These are phyloP conservation scores for Penelope pileata DNA, from an alignment of 2,113 vertebrate genomes.

Conservation along the genomic window DNA sequence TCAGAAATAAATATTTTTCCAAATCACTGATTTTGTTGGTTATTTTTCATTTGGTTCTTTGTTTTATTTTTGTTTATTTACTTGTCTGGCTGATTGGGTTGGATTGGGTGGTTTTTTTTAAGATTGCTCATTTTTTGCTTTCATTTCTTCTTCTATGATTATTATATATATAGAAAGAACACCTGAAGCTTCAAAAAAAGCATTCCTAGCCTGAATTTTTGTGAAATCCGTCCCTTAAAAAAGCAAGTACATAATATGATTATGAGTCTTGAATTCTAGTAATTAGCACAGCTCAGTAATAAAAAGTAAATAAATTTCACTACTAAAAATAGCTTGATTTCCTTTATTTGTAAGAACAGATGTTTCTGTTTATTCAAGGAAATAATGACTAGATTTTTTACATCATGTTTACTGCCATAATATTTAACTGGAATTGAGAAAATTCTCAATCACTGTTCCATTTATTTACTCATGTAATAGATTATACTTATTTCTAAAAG, in stretches of 20 bases:
- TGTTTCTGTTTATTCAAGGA: constrained; percentile 21
- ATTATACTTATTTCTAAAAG: background rate
- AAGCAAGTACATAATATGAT: background rate
- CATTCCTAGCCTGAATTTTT: background rate
- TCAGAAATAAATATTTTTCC: background rate
- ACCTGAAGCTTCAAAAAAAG: background rate
- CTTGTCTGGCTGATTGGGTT: background rate
- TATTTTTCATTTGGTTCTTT: background rate
- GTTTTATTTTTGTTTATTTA: background rate
- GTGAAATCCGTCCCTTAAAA: background rate
- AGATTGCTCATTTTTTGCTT: background rate
- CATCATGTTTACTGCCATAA: background rate
- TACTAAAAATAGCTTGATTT: constrained; percentile 19
- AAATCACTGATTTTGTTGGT: background rate
- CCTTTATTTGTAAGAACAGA: background rate
- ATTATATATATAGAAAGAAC: background rate
- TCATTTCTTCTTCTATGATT: background rate
- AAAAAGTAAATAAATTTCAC: background rate
- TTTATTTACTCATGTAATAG: background rate
- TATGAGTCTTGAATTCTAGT: background rate
- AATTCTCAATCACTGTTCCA: background rate
- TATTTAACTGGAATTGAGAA: constrained; percentile 10
- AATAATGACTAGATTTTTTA: constrained; percentile 25
- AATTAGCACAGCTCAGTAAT: background rate
- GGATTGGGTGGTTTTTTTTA: background rate